phyloP scores from a whole-genome alignment of 2,113 vertebrate genomes.

The Neodontobutis hainanensis region DNA sequence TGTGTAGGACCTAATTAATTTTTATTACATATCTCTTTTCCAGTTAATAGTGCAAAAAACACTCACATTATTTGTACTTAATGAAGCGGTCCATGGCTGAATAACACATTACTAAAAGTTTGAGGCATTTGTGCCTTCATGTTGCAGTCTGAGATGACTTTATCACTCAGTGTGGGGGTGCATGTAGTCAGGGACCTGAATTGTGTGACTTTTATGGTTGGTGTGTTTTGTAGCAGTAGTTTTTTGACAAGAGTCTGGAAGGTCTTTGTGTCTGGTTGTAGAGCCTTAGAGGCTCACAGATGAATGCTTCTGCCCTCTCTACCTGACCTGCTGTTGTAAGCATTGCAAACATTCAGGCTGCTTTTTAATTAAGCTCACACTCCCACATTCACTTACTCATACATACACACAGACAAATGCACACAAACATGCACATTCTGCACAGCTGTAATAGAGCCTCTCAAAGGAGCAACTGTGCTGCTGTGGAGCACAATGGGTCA shows the following conservation, averaged over 20 bases:
- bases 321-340: conserved; percentile 61
- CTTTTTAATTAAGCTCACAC: conserved; percentile 63
- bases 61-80: no score
- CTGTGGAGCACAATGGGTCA: conserved; percentile 64
- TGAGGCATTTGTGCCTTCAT: background rate
- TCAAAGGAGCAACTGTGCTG: conserved; percentile 41
- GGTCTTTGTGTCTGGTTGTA: conserved; percentile 57
- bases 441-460: conserved; percentile 59
- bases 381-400: conserved; percentile 18
- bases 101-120: background rate
- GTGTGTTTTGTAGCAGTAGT: conserved; percentile 49
- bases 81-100: no score
- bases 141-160: conserved; percentile 9
- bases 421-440: conserved; percentile 12
- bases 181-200: conserved; percentile 31
- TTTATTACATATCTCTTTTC: no score
- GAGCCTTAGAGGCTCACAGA: conserved; percentile 64
- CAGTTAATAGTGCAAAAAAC: no score
- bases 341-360: conserved; percentile 43
- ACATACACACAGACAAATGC: conserved; percentile 3
- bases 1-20: no score
- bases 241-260: conserved; percentile 54
- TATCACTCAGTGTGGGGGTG: conserved; percentile 10
- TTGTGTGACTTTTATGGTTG: conserved; percentile 47
- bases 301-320: conserved; percentile 60